phyloP scores from a whole-genome alignment of 2,888 invertebrate species.

The Beris chalybata region DNA sequence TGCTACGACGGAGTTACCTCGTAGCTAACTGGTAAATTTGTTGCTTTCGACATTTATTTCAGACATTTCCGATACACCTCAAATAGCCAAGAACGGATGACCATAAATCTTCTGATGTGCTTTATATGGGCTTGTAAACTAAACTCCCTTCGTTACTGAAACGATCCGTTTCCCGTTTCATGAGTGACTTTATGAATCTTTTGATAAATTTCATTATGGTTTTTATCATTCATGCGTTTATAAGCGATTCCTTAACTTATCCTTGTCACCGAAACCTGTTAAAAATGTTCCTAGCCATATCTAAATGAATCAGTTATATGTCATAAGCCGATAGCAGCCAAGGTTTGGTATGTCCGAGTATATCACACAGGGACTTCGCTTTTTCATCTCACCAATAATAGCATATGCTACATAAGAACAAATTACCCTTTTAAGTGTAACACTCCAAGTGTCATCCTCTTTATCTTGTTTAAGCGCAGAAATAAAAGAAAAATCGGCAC shows the following conservation, averaged over 20 bases:
- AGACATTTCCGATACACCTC: no score
- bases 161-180: no score
- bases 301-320: neutral
- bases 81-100: no score
- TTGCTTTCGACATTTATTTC: no score
- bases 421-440: constrained; percentile 41
- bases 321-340: constrained; percentile 25
- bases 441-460: constrained; percentile 35
- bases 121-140: no score
- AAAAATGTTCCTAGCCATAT: neutral
- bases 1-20: no score
- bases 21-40: no score
- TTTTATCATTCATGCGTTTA: neutral
- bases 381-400: constrained; percentile 1
- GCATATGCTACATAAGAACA: constrained; percentile 34
- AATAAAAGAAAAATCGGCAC: constrained; percentile 24
- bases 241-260: neutral
- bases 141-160: no score
- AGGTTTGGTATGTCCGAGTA: constrained; percentile 15
- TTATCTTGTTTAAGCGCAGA: constrained; percentile 28
- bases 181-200: no score
- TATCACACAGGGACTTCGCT: constrained; percentile 21
- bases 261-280: neutral
- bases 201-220: no score
- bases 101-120: no score